A percentile compares a stretch with the other conserved stretches of the same genome.
Evolutionary conservation across 2,113 vertebrate species (phyloP).

Genomic region (Muntiacus reevesi): DNA sequence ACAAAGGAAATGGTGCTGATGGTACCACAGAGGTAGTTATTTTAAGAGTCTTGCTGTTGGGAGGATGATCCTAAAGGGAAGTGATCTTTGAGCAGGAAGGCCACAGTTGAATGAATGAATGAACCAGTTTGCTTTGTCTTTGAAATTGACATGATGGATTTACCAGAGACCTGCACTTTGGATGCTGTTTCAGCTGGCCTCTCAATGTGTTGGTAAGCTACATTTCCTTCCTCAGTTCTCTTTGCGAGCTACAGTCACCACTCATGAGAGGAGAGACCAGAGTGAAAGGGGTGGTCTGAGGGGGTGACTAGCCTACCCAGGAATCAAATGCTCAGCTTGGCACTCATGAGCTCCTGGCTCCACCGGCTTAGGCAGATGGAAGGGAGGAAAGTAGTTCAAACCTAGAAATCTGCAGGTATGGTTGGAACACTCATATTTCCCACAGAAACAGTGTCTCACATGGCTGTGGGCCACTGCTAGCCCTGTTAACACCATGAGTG

Average conservation of each 20-base stretch:
- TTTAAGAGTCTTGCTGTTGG: neutral
- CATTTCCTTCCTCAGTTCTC: conserved; percentile 18
- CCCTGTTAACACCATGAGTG: neutral
- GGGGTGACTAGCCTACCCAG: neutral
- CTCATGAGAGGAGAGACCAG: neutral
- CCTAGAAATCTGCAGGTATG: neutral
- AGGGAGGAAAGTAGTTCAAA: neutral
- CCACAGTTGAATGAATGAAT: conserved; percentile 23
- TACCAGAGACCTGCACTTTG: neutral
- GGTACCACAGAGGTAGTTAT: neutral
- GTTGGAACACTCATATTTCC: neutral
- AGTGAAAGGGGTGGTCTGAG: neutral
- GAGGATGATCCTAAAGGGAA: neutral
- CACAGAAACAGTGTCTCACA: neutral
- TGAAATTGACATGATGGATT: conserved; percentile 21
- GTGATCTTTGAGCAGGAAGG: conserved; percentile 30
- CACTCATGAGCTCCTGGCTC: neutral
- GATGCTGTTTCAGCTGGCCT: conserved; percentile 32
- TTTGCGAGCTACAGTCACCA: neutral
- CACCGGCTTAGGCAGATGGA: neutral
- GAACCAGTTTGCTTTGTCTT: conserved; percentile 37
- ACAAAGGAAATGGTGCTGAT: neutral
- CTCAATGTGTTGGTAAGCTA: conserved; percentile 2
- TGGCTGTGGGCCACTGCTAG: neutral
- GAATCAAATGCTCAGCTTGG: neutral